Conservation (phyloP, 1,140 invertebrate species). For the Mya arenaria region DNA sequence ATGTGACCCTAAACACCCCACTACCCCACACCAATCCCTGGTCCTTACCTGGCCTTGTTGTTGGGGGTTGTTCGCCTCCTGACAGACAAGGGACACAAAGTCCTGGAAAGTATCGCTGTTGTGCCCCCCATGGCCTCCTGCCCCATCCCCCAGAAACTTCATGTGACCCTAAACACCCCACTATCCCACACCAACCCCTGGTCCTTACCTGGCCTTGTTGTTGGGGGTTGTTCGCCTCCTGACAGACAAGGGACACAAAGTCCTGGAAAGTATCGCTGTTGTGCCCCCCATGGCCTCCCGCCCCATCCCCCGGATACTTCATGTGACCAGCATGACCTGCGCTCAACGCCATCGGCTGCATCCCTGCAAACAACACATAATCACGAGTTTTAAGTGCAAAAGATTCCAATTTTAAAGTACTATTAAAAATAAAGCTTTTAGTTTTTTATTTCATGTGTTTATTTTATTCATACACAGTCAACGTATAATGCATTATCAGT, state of each 20-base stretch:
- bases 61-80: slow-evolving; percentile 41
- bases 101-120: slow-evolving; percentile 52
- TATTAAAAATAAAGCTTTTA: no score
- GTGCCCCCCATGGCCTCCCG: slow-evolving; percentile 19
- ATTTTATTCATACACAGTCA: no score
- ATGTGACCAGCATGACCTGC: slow-evolving; percentile 50
- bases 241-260: slow-evolving; percentile 56
- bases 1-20: no score
- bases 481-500: no score
- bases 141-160: slow-evolving; percentile 30
- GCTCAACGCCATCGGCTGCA: slow-evolving; percentile 52
- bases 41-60: slow-evolving; percentile 38
- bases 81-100: slow-evolving; percentile 56
- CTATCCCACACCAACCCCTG: no score
- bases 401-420: no score
- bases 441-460: no score
- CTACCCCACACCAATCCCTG: no score
- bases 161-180: no score
- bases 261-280: slow-evolving; percentile 52
- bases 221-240: slow-evolving; percentile 40
- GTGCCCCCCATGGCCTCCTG: slow-evolving; percentile 22
- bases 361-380: slow-evolving; percentile 36
- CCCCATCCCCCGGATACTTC: slow-evolving; percentile 26
- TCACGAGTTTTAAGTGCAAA: no score
- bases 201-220: slow-evolving; percentile 41